These are phyloP conservation scores for Nomada lathburiana DNA, from an alignment of 2,888 invertebrate genomes.

Conservation along the genomic window DNA sequence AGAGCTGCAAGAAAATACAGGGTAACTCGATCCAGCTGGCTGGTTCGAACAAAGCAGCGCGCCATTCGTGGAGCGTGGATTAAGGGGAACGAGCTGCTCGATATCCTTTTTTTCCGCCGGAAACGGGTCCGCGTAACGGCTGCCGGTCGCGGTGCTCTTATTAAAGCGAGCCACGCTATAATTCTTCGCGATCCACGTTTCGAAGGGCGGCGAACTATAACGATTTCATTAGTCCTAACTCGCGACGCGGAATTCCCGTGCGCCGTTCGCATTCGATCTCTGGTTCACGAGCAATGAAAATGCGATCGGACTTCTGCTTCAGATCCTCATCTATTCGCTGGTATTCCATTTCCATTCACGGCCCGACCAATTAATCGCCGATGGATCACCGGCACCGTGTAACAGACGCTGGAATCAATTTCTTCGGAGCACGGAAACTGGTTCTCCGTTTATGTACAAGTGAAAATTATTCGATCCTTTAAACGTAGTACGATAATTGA, in stretches of 20 bases:
- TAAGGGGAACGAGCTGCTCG: conserved; percentile 6
- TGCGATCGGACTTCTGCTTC: conserved; percentile 15
- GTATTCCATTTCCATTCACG: background rate
- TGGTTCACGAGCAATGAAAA: conserved; percentile 13
- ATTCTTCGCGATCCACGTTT: conserved; percentile 52
- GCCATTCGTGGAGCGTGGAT: background rate
- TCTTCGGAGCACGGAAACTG: background rate
- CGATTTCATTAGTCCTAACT: conserved; percentile 59
- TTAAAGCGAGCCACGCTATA: conserved; percentile 20
- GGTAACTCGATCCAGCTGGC: conserved; percentile 15
- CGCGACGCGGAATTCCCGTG: conserved; percentile 48
- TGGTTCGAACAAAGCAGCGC: conserved; percentile 14
- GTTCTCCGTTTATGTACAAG: background rate
- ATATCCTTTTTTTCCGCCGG: conserved; percentile 30
- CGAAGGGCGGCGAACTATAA: conserved; percentile 46
- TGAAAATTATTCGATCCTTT: background rate
- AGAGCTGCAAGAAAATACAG: conserved; percentile 22
- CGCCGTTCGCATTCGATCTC: background rate
- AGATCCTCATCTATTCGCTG: too few species aligned
- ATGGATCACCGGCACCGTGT: background rate
- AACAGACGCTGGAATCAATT: background rate
- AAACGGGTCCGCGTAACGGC: conserved; percentile 2
- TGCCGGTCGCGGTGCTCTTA: conserved; percentile 16
- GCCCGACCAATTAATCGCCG: conserved; percentile 5
- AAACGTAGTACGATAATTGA: background rate